These are phyloP conservation scores for Serripes groenlandicus DNA, from an alignment of 2,888 invertebrate genomes.

Conservation along the genomic window DNA sequence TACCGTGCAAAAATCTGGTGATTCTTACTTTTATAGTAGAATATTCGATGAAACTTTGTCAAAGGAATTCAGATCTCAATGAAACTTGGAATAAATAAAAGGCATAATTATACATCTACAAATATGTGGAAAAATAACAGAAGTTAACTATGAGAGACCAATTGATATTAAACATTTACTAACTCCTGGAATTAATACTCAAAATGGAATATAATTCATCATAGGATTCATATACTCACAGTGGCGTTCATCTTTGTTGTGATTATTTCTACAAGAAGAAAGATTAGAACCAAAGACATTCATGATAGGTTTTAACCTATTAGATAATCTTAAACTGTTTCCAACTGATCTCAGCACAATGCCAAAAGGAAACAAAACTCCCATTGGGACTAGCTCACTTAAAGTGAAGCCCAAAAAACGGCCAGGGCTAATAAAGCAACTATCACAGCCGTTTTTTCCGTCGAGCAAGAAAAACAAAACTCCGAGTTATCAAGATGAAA, in stretches of 20 bases:
- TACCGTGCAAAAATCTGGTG: neutral
- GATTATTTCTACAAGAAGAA: neutral
- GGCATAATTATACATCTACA: too few species aligned
- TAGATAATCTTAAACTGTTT: conserved; percentile 4
- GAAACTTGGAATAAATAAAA: too few species aligned
- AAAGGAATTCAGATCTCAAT: too few species aligned
- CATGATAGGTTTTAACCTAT: conserved; percentile 14
- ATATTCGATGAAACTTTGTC: too few species aligned
- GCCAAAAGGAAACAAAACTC: conserved; percentile 30
- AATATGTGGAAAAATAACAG: too few species aligned
- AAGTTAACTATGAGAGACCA: too few species aligned
- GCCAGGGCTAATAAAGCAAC: conserved; percentile 64
- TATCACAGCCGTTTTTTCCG: conserved; percentile 62
- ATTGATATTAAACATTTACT: too few species aligned
- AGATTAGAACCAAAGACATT: neutral
- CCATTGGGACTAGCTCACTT: conserved; percentile 60
- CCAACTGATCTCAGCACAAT: conserved; percentile 16
- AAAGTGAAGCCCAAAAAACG: conserved; percentile 67
- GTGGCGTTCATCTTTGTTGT: too few species aligned
- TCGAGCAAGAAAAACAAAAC: conserved; percentile 63
- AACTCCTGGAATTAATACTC: too few species aligned
- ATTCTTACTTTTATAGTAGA: too few species aligned
- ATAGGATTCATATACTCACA: too few species aligned
- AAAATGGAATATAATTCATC: too few species aligned
- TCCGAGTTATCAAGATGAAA: neutral